Base-by-base conservation (phyloP, 2,113 vertebrate genomes). In the Nibea coibor region DNA sequence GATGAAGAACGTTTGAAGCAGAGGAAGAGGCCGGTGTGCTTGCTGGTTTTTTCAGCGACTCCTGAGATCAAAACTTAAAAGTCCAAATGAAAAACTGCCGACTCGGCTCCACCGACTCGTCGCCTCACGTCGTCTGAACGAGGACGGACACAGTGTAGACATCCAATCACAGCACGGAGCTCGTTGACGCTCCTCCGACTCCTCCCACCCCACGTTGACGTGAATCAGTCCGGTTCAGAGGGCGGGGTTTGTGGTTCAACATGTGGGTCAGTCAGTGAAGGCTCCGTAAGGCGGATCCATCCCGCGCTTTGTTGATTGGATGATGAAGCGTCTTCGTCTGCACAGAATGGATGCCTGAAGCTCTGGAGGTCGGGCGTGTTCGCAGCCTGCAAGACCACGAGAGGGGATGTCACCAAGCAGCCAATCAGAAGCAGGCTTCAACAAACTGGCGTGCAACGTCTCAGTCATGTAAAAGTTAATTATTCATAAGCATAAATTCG, bases 251-350 rank as follows among this genome's bases (percentile, higher is more conserved):
- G 74, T 45, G 78, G 74, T 66, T 28, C 67, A 72, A 63, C 79
- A 51, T 72, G 62, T 51, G 17, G 79, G 80, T 78, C 83, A 48
- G 87, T 96, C 94, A 94, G 94, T 87, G 88, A 92, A 95, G 93
- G 94, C 93, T 96, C 73, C 90, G 96, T 97, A 96, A 97, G 96
- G 96, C 97, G 95, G 89, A 94, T 94, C 95, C 90, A 75, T 91
- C 94, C 94, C 80, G 43, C 45, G 91, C 85, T 83, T 53, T 81
- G 90, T 91, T 91, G 92, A 89, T 87, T 88, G 26, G 72, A 75
- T 90, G 89, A 89, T 86, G 89, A 90, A 82, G 86, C 78, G 50
- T 89, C 81, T 78, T 90, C 85, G 19, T 87, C 88, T 89, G 94
- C 93, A 93, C 85, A 94, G 70, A 87, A 90, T 87, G 93, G 94